Evolutionary conservation across 2,888 invertebrate species (phyloP), one percentile per base, ranked within the genome.

Genomic region (Aromia moschata): DNA sequence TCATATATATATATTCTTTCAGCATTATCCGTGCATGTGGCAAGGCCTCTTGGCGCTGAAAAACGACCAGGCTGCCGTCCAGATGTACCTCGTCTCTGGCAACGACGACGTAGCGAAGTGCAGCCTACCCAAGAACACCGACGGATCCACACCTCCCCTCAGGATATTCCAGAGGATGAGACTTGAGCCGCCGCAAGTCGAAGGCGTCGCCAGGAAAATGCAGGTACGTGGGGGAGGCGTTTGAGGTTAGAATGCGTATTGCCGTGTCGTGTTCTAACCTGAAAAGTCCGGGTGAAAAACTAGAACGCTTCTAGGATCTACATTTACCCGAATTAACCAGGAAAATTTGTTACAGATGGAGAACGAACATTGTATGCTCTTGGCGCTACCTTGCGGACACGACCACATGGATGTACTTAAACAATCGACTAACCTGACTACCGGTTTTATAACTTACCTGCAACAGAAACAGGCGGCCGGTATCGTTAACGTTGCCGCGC

Each of bases 41-140:
- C 96, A 97, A 83, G 96, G 98, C 1, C 83, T 94, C 60, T 82
- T 98, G 68, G 97, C 95, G 0, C 84, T 98, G 68, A 98, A 98
- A 84, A 98, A 96, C 80, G 98, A 98, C 83, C 93, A 93, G 73
- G 96, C 97, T 3, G 94, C 94, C 18, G 98, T 98, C 41, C 98
- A 98, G 84, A 98, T 98, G 98, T 97, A 98, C 83, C 96, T 95
- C 81, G 95, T 98, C 64, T 93, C 94, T 74, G 98, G 98, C 56
- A 96, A 94, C 84, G 91, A 92, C 7, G 86, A 86, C 70, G 93
- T 98, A 62, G 96, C 97, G 7, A 88, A 90, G 66, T 91, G 90
- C 74, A 94, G 96, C 62, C 84, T 98, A 76, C 95, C 96, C 43
- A 89, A 90, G 62, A 89, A 91, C 77, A 87, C 89, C 52, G 94